Evolutionary conservation across 1,140 invertebrate species (phyloP), one percentile per base, ranked within the genome.

Genomic region (Leptopilina clavipes): DNA sequence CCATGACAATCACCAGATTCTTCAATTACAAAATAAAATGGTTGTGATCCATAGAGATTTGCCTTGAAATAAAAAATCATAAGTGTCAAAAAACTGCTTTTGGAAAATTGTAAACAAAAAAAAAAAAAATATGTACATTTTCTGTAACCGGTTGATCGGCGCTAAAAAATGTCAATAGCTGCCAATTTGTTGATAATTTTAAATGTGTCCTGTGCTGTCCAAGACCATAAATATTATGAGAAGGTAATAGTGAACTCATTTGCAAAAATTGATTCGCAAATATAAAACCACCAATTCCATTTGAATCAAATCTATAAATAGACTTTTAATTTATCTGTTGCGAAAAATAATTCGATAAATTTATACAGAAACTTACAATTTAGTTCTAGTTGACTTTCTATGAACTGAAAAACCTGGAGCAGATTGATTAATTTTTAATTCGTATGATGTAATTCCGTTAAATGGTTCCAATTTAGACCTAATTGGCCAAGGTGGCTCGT

Each of bases 251-350:
- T 0, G 94, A 92, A 3, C 94, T 95, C 12, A 98, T 90, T 90
- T 97, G 96, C 3, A 98, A 90, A 86, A 97, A 96, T 84, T 97
- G 95, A 86, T 98, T 93, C 0, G 95, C 92, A 81, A 96, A 95
- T 75, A 95, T 94, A 59, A 95, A 92, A 18, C 94, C 95, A 65
- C 95, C 94, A 59, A 95, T 89, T 72, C 92, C 91, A 79, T 92
- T 92, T 7, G 95, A 94, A 89, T 98, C 93, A 84, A 96, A 94
- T 83, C 56, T 59, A 31, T 25, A 59, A 59, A 59, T 25, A 59
- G 19, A 25, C n/a, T n/a, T n/a, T n/a, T n/a, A n/a, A n/a, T n/a
- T n/a, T n/a, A n/a, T n/a, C n/a, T n/a, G n/a, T n/a, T n/a, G n/a
- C n/a, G n/a, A 22, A 25, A 11, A 12, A 59, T 3, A 25, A 25